Base-by-base conservation (phyloP, 1,140 invertebrate genomes). In the Drosophila eugracilis region DNA sequence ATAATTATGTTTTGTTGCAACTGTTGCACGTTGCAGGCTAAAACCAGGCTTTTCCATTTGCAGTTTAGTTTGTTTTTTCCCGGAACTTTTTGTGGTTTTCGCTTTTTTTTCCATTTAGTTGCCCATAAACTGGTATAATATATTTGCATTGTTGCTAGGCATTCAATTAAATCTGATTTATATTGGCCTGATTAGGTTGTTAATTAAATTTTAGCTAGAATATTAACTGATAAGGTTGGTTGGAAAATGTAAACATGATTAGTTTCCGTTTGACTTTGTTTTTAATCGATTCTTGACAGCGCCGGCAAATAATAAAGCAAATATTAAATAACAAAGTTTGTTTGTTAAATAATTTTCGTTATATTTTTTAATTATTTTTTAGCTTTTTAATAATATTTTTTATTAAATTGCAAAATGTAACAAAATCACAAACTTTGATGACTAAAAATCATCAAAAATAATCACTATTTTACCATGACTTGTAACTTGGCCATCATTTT, bases 21-120 rank as follows among this genome's bases (percentile, higher is more conserved):
- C 60, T 67, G 59, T 49, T 65, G 59, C 59, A 32, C n/a, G n/a
- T 12, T 32, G 15, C 15, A 21, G n/a, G n/a, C n/a, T 36, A 45
- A 24, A 41, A 63, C 28, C 21, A 34, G 59, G 37, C 15, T 67
- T 67, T 67, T 53, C 63, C 59, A 66, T 66, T 66, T 66, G 63
- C 36, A 60, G 60, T 44, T 24, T 36, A 7, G 37, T 37, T 42
- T 66, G 42, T 67, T 34, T 41, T 19, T 30, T 41, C 19, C 5
- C n/a, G 7, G 4, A 63, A 32, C 21, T 26, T 53, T 60, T 24
- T 7, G 36, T 39, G 15, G 47, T 58, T n/a, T n/a, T 57, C n/a
- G 32, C 19, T 19, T 14, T 15, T 19, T 14, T 15, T n/a, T 12
- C 21, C 32, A 15, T 22, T 42, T 21, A 66, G 63, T 42, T 42